Evolutionary conservation across 2,113 vertebrate genomes (phyloP).

Genomic region (Actenoides hombroni): DNA sequence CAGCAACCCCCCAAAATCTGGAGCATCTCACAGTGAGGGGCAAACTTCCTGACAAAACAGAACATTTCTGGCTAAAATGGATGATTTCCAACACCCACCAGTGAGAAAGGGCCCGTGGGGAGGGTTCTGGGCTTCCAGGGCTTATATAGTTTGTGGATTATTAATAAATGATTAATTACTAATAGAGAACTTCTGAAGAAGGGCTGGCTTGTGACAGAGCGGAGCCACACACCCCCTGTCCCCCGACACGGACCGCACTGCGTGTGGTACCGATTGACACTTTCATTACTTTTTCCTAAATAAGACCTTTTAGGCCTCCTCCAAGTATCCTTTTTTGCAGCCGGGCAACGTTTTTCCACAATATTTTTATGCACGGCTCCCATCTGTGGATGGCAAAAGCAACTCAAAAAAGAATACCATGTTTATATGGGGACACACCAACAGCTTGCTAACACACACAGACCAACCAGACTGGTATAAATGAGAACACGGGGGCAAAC

Average conservation of each 20-base stretch:
- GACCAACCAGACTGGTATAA: background rate
- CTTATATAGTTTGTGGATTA: background rate
- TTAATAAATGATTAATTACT: background rate
- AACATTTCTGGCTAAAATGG: background rate
- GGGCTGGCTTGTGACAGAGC: background rate
- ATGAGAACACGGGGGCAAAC: rapidly evolving
- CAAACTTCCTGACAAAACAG: background rate
- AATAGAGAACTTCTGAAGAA: background rate
- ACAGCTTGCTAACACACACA: background rate
- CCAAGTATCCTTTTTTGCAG: background rate
- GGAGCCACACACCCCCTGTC: rapidly evolving
- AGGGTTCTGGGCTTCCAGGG: background rate
- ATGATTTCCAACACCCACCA: background rate
- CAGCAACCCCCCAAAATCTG: background rate
- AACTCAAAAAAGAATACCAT: background rate
- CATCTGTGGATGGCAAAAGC: background rate
- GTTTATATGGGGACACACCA: background rate
- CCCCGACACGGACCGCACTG: rapidly evolving
- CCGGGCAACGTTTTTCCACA: background rate
- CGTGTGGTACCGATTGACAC: background rate
- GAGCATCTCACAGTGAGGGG: background rate
- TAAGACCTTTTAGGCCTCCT: background rate
- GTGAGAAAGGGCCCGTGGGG: rapidly evolving
- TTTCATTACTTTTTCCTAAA: background rate
- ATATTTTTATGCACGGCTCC: background rate